Evolutionary conservation across 2,797 vertebrate species (phyloP).

Genomic region (Schizopygopsis pylzovi): DNA sequence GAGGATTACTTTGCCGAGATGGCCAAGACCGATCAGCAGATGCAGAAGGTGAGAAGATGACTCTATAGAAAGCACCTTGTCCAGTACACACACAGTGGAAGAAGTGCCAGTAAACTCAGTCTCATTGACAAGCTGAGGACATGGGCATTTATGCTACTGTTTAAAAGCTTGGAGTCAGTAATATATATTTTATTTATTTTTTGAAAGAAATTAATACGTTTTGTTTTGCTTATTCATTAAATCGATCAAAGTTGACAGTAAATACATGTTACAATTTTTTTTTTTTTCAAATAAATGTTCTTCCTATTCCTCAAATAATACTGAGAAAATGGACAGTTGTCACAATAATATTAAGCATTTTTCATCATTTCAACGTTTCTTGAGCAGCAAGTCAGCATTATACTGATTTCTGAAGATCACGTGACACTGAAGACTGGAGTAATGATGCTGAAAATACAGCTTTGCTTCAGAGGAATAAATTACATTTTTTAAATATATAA

Average conservation of each 20-base stretch:
- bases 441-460: background rate
- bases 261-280: no score
- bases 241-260: background rate
- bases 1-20: constrained; percentile 99
- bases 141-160: background rate
- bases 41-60: constrained; percentile 89
- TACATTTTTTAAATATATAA: no score
- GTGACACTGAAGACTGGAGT: background rate
- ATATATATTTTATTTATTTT: background rate
- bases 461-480: background rate
- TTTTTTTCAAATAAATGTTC: background rate
- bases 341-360: background rate
- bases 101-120: no score
- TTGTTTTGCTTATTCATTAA: background rate
- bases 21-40: constrained; percentile 97
- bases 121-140: background rate
- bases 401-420: background rate
- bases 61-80: background rate
- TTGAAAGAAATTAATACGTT: background rate
- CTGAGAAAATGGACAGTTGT: background rate
- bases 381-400: background rate
- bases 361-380: background rate
- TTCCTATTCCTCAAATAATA: background rate
- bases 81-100: background rate
- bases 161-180: background rate